Conservation (phyloP, 2,797 vertebrate species). For the Cebuella pygmaea region DNA sequence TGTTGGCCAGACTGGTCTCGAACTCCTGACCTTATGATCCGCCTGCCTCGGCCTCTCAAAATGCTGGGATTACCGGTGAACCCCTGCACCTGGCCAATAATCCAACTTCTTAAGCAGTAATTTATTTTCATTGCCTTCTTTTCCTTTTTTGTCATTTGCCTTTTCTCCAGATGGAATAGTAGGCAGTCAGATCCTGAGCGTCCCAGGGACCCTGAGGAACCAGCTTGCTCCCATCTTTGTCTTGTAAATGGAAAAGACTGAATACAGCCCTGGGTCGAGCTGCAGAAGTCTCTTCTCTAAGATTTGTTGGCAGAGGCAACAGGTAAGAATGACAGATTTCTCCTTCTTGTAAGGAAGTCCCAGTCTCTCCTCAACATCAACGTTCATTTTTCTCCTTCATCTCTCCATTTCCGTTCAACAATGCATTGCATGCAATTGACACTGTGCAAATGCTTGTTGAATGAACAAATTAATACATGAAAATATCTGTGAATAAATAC, state of each 20-base stretch:
- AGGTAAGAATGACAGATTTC: background rate
- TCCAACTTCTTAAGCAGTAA: background rate
- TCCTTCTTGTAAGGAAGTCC: background rate
- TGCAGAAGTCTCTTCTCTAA: background rate
- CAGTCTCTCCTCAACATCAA: background rate
- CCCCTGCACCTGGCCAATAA: background rate
- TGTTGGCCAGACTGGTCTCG: no score
- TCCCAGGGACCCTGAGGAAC: background rate
- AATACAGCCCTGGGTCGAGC: background rate
- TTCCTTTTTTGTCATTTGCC: background rate
- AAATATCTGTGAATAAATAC: background rate
- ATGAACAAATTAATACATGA: background rate
- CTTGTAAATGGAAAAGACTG: background rate
- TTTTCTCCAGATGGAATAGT: background rate
- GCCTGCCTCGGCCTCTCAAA: no score
- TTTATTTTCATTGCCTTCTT: background rate
- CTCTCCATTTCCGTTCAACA: background rate
- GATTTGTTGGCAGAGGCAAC: background rate
- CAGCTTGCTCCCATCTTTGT: background rate
- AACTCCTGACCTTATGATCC: no score
- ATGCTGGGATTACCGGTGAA: no score
- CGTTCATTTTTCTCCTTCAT: background rate
- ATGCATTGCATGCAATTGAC: background rate
- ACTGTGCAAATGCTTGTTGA: background rate
- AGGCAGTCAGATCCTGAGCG: background rate